Percentiles rank a stretch among this genome's conserved stretches.
These are phyloP conservation scores for Paragorgia papillata DNA, from an alignment of 92 coral and sea anemone genomes.

Conservation along the genomic window DNA sequence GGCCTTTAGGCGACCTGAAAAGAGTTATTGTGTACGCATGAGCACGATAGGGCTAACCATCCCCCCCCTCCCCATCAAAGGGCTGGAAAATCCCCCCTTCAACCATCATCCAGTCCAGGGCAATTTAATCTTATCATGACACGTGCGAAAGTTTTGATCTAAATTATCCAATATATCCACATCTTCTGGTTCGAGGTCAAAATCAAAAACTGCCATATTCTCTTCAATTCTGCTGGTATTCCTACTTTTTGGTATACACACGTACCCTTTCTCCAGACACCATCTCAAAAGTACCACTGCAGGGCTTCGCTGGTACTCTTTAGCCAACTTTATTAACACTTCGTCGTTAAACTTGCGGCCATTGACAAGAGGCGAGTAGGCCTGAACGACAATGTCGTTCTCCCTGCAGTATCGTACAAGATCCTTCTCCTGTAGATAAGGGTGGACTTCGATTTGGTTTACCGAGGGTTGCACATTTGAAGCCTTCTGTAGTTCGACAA, in stretches of 20 bases:
- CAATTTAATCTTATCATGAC: conserved; percentile 73
- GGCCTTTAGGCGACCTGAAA: too few species aligned
- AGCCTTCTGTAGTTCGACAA: conserved; percentile 74
- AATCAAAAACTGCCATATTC: conserved; percentile 81
- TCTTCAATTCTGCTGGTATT: conserved; percentile 70
- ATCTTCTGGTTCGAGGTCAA: conserved; percentile 60
- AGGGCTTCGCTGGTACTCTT: conserved; percentile 59
- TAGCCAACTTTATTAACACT: conserved; percentile 55
- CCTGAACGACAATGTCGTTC: conserved; percentile 76
- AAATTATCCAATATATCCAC: conserved; percentile 73
- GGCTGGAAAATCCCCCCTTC: too few species aligned
- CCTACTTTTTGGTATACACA: conserved; percentile 87
- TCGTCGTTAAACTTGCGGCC: conserved; percentile 80
- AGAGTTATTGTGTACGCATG: too few species aligned
- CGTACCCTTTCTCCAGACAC: conserved; percentile 83
- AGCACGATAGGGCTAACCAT: too few species aligned
- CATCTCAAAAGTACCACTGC: conserved; percentile 83
- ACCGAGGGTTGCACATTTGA: conserved; percentile 75
- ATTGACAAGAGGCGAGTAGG: conserved; percentile 90
- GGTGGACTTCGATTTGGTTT: conserved; percentile 97
- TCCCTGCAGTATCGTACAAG: conserved; percentile 74
- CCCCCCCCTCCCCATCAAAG: too few species aligned
- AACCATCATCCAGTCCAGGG: conserved; percentile 78
- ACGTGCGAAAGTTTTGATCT: conserved; percentile 88
- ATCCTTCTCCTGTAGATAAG: conserved; percentile 72